Evolutionary conservation across 2,888 invertebrate genomes (phyloP).

Genomic region (Stenchaetothrips biformis): DNA sequence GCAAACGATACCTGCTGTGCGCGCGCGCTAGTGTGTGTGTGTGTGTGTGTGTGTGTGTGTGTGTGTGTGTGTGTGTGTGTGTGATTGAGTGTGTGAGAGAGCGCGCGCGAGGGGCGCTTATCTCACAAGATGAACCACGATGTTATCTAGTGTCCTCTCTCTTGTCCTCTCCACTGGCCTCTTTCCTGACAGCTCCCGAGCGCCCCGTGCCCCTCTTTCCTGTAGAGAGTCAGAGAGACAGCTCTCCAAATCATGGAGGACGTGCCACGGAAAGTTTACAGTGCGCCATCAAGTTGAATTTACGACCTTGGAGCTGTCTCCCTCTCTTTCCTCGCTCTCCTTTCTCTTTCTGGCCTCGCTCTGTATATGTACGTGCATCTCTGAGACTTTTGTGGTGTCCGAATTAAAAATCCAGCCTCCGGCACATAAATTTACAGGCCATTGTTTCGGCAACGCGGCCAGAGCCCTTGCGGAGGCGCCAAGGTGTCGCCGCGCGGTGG

Average conservation of each 20-base stretch:
- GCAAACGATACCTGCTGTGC: neutral
- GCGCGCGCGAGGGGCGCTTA: too few relatives aligned
- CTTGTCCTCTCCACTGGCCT: neutral
- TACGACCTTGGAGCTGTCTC: neutral
- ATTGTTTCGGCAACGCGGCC: too few relatives aligned
- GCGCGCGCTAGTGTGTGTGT: neutral
- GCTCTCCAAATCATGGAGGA: constrained; percentile 15
- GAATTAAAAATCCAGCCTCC: too few relatives aligned
- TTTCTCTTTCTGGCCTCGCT: neutral
- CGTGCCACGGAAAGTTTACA: constrained; percentile 11
- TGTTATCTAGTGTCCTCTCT: neutral
- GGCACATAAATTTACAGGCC: too few relatives aligned
- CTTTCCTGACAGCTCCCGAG: neutral
- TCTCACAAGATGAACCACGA: too few relatives aligned
- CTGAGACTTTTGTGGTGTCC: too few relatives aligned
- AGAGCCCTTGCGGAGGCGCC: too few relatives aligned
- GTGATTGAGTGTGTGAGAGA: too few relatives aligned
- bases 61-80: too few relatives aligned
- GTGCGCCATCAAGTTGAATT: constrained; percentile 21
- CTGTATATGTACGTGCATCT: too few relatives aligned
- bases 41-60: too few relatives aligned
- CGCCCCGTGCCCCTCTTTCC: neutral
- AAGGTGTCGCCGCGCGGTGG: too few relatives aligned
- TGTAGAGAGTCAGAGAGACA: constrained; percentile 2
- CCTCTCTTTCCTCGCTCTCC: neutral